Evolutionary conservation across 1,140 invertebrate species (phyloP).

Genomic region (Helicoverpa armigera): DNA sequence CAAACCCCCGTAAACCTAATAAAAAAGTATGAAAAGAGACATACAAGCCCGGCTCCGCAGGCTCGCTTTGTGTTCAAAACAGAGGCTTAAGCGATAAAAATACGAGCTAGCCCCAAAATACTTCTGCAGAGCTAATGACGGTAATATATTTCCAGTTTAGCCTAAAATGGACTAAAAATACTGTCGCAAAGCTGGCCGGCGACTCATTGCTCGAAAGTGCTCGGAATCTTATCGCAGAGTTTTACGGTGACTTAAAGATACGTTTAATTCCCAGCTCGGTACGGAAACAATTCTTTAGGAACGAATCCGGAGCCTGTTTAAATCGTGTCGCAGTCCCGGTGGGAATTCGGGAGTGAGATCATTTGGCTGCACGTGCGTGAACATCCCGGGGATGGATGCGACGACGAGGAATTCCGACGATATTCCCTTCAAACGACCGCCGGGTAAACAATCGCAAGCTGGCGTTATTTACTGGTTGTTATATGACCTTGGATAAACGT

Average conservation of each 20-base stretch:
- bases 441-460: constrained; percentile 4
- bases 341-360: constrained; percentile 4
- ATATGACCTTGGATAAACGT: background rate
- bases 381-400: constrained; percentile 4
- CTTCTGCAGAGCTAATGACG: constrained; percentile 32
- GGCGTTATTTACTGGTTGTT: background rate
- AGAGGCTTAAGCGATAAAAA: constrained; percentile 41
- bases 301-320: constrained; percentile 22
- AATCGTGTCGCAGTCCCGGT: constrained; percentile 24
- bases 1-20: constrained; percentile 35
- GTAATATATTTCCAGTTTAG: constrained; percentile 28
- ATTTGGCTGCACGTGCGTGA: constrained; percentile 39
- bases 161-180: constrained; percentile 42
- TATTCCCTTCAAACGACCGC: constrained; percentile 16
- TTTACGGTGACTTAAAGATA: constrained; percentile 42
- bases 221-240: constrained; percentile 28
- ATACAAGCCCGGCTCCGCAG: background rate
- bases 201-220: constrained; percentile 31
- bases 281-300: constrained; percentile 42
- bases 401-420: constrained; percentile 21
- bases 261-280: constrained; percentile 31
- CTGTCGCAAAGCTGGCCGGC: constrained; percentile 23
- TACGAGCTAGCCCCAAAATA: constrained; percentile 23
- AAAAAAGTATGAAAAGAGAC: constrained; percentile 45
- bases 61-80: constrained; percentile 23